These are phyloP conservation scores for Leptinotarsa tumamoca DNA, from an alignment of 2,888 invertebrate species.

Conservation along the genomic window DNA sequence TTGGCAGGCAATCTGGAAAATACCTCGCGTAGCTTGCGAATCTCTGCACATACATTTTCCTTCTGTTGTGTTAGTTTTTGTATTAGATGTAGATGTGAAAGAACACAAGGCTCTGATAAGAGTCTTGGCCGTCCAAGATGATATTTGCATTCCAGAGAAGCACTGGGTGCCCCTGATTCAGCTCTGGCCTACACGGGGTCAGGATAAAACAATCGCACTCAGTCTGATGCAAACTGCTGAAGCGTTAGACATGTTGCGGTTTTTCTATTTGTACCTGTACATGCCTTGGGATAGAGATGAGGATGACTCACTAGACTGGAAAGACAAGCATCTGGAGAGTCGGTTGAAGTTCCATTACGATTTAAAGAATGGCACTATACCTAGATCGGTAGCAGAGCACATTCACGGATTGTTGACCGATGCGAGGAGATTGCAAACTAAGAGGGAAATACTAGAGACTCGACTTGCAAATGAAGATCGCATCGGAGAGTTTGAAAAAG, in stretches of 20 bases:
- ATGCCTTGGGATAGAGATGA: conserved; percentile 80
- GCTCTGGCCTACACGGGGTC: conserved; percentile 75
- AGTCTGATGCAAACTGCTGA: conserved; percentile 74
- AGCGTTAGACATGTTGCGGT: conserved; percentile 75
- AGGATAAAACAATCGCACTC: conserved; percentile 70
- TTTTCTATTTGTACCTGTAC: conserved; percentile 76
- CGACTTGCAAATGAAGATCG: conserved; percentile 59
- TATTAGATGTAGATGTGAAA: conserved; percentile 71
- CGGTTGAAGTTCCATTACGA: conserved; percentile 69
- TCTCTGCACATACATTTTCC: conserved; percentile 75
- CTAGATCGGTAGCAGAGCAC: conserved; percentile 68
- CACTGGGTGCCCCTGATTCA: conserved; percentile 74
- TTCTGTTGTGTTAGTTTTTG: conserved; percentile 72
- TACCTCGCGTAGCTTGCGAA: conserved; percentile 74
- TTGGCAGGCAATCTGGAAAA: conserved; percentile 80
- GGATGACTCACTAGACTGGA: conserved; percentile 73
- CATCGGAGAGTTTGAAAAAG: conserved; percentile 42
- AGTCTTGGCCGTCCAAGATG: conserved; percentile 75
- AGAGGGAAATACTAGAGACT: conserved; percentile 66
- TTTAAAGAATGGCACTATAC: conserved; percentile 69
- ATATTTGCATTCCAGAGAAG: conserved; percentile 72
- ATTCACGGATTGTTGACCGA: conserved; percentile 70
- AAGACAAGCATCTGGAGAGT: conserved; percentile 67
- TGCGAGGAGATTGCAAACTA: conserved; percentile 68
- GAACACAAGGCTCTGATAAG: conserved; percentile 71